Conservation (phyloP, 2,797 vertebrate species). For the Steatocranus sp. region DNA sequence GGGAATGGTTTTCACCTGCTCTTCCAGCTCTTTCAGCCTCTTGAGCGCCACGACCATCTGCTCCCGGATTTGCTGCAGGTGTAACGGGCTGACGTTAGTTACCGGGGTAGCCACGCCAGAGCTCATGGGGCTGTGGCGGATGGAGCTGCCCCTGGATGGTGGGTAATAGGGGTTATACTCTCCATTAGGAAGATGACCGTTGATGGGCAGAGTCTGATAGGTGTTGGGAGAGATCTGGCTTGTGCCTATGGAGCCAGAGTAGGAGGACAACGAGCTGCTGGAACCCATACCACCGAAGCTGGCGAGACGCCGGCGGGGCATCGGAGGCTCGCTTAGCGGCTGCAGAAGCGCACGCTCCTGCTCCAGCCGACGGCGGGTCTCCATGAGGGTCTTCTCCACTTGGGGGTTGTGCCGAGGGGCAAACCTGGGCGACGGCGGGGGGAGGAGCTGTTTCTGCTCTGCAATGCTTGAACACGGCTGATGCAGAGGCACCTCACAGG, state of each 20-base stretch:
- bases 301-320: constrained; percentile 87
- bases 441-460: constrained; percentile 80
- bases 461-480: constrained; percentile 67
- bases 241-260: constrained; percentile 80
- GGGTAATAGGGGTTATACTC: constrained; percentile 81
- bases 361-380: constrained; percentile 90
- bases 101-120: constrained; percentile 92
- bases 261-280: constrained; percentile 88
- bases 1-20: constrained; percentile 94
- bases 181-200: constrained; percentile 83
- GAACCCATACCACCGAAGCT: constrained; percentile 94
- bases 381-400: constrained; percentile 98
- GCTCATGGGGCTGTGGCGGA: constrained; percentile 95
- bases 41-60: constrained; percentile 96
- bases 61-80: constrained; percentile 95
- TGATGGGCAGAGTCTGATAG: constrained; percentile 76
- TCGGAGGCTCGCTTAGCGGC: constrained; percentile 69
- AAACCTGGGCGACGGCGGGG: constrained; percentile 83
- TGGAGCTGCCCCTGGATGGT: constrained; percentile 88
- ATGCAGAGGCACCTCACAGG: constrained; percentile 62
- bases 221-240: constrained; percentile 71
- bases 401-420: constrained; percentile 85
- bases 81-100: constrained; percentile 90
- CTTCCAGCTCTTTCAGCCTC: constrained; percentile 92
- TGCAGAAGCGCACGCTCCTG: constrained; percentile 90